phyloP scores from a whole-genome alignment of 2,797 vertebrate species.

The Muscicapa comitata region DNA sequence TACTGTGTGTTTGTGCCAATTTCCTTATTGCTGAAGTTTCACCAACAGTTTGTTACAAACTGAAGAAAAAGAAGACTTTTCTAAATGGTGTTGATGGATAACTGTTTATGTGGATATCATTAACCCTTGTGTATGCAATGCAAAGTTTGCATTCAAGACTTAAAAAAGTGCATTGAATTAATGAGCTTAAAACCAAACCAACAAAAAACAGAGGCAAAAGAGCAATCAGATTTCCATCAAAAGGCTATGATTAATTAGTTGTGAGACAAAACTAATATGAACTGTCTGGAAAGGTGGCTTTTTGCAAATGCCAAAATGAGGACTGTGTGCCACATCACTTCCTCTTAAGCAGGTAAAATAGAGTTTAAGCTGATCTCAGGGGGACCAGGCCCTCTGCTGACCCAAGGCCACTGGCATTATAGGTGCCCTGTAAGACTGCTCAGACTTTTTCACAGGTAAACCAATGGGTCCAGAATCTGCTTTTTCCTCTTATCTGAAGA shows the following conservation, averaged over 20 bases:
- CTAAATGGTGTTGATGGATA: neutral
- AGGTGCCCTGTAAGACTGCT: neutral
- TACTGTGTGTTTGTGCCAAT: neutral
- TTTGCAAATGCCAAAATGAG: neutral
- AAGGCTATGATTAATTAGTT: neutral
- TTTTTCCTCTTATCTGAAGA: slow-evolving; percentile 42
- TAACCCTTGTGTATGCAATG: neutral
- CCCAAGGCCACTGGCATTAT: neutral
- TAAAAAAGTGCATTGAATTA: neutral
- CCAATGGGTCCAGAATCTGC: neutral
- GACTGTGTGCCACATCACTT: neutral
- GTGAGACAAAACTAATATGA: neutral
- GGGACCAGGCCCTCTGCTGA: neutral
- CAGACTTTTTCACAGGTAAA: neutral
- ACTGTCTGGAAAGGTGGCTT: neutral
- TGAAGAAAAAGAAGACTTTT: neutral
- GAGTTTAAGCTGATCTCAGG: neutral
- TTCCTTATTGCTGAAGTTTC: neutral
- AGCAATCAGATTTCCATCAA: neutral
- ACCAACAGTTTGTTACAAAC: neutral
- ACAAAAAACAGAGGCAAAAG: neutral
- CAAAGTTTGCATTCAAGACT: neutral
- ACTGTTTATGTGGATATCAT: neutral
- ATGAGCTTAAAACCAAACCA: neutral
- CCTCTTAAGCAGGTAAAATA: neutral